Evolutionary conservation across 2,797 vertebrate genomes (phyloP).

Genomic region (Danio kyathit): DNA sequence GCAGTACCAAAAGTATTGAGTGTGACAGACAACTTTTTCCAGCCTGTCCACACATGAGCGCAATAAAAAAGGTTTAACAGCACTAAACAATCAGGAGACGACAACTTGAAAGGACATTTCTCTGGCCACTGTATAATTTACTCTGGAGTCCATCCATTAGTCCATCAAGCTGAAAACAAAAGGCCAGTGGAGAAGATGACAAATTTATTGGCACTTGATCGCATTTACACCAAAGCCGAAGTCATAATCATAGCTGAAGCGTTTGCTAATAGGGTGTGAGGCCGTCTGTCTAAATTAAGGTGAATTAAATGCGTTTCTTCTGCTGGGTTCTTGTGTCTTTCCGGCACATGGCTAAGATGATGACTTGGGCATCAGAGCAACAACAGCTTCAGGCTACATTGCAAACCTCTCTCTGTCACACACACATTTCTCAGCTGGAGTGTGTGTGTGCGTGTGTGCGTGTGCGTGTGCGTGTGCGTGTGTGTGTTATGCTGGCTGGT

Average conservation of each 20-base stretch:
- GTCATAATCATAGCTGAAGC: slow-evolving; percentile 43
- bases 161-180: slow-evolving; percentile 37
- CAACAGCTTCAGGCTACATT: slow-evolving; percentile 43
- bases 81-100: slow-evolving; percentile 16
- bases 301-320: slow-evolving; percentile 19
- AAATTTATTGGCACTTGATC: slow-evolving; percentile 22
- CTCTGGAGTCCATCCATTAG: slow-evolving; percentile 25
- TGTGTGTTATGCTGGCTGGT: slow-evolving; percentile 50
- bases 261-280: slow-evolving; percentile 46
- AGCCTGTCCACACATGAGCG: background rate
- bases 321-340: slow-evolving; percentile 14
- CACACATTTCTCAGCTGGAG: background rate
- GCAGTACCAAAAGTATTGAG: background rate
- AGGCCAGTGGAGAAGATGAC: slow-evolving; percentile 29
- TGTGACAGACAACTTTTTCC: background rate
- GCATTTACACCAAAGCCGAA: slow-evolving; percentile 13
- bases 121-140: slow-evolving; percentile 23
- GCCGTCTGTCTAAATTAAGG: slow-evolving; percentile 42
- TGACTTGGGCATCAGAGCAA: slow-evolving; percentile 37
- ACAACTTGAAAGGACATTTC: slow-evolving; percentile 9
- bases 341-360: slow-evolving; percentile 31
- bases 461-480: no score
- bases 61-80: slow-evolving; percentile 27
- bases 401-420: background rate
- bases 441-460: no score